Evolutionary conservation across 2,113 vertebrate genomes (phyloP).

Genomic region (Aspiorhynchus laticeps): DNA sequence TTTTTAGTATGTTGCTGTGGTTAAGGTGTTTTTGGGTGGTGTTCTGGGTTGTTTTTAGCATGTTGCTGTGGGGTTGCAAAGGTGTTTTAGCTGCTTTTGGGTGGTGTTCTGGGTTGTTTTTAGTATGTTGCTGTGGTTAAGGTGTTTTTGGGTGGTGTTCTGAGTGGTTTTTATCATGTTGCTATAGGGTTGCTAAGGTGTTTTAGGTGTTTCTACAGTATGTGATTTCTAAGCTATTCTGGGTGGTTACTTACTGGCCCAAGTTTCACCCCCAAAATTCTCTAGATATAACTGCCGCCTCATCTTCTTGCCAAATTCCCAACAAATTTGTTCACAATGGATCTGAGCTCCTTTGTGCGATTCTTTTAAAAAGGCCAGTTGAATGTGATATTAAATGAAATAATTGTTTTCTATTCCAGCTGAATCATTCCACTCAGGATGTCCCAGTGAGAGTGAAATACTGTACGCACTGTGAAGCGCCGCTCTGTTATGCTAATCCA

Average conservation of each 20-base stretch:
- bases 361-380: not conserved
- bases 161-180: no score
- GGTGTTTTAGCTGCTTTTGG: no score
- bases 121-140: no score
- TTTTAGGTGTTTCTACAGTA: not conserved
- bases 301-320: not conserved
- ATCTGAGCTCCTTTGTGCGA: not conserved
- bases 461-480: not conserved
- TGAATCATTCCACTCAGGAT: slow-evolving; percentile 10
- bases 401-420: not conserved
- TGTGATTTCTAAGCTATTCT: not conserved
- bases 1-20: not conserved
- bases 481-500: slow-evolving; percentile 28
- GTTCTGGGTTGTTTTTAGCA: not conserved
- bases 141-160: no score
- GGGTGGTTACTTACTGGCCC: not conserved
- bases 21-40: no score
- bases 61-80: not conserved
- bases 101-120: not conserved
- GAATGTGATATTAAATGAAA: slow-evolving; percentile 4
- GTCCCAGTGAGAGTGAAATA: slow-evolving; percentile 21
- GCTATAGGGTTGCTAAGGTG: no score
- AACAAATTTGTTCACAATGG: not conserved
- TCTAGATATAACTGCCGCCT: not conserved
- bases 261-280: not conserved